Base-by-base conservation (phyloP, 1,140 invertebrate genomes). In the Aricia agestis region DNA sequence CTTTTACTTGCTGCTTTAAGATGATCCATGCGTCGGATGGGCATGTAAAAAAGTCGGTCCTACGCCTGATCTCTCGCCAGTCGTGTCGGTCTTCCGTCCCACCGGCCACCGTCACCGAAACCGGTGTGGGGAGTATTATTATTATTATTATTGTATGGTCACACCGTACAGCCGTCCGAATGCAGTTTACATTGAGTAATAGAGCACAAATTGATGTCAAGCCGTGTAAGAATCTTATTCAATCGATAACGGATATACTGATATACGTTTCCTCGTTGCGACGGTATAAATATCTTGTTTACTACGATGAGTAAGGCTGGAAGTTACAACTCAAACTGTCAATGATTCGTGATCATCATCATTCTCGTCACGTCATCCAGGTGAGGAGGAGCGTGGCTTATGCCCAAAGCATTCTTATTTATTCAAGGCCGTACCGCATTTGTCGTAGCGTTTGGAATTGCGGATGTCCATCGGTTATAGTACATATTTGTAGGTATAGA, bases 191-290 rank as follows among this genome's bases (percentile, higher is more conserved):
- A 63, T 63, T 63, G 59, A 63, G 59, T 63, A 63, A 63, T 63
- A 63, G 59, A 19, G 17, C 18, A 19, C 19, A 63, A 63, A 63
- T 63, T 63, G 59, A 63, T 63, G 59, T 63, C 59, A 25, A 63
- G 59, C 19, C 11, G 59, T 25, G 18, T 19, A 63, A 63, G 59
- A 25, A 11, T 63, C 59, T 63, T 63, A 63, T 63, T 63, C n/a
- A 63, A 63, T 63, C 59, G 59, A 63, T 63, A 63, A 63, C 59
- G 59, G 59, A 63, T 63, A 63, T 17, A 19, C 18, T 63, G 59
- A 63, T 63, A 63, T 63, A 63, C 59, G 59, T 63, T 63, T 63
- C 59, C 59, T 63, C 59, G 59, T 19, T 18, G 45, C 45, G 45
- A 52, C 13, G 18, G 18, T 63, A 63, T 63, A 63, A 63, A 63